Base-by-base conservation (phyloP, 1,140 invertebrate genomes). In the Pomacea maculata region DNA sequence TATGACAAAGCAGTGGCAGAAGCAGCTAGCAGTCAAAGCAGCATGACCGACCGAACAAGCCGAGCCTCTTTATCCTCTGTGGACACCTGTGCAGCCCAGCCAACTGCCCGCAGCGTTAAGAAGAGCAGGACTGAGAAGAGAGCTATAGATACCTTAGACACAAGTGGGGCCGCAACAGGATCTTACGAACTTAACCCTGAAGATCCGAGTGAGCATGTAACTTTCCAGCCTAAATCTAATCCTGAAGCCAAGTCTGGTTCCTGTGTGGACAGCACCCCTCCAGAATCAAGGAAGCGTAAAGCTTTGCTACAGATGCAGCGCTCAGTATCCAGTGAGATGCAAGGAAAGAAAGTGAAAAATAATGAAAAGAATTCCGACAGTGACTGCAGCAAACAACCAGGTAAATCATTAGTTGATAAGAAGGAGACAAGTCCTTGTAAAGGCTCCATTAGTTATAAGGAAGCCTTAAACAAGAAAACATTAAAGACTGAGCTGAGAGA, bases 231-330 rank as follows among this genome's bases (percentile, higher is more conserved):
- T 21, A 52, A 29, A 55, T 11, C 29, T 21, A 21, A n/a, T 34
- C 29, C 64, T 29, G 67, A 67, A 7, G 25, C 34, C 55, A 54
- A 17, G 19, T 67, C 65, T 6, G 55, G 64, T 65, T 57, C 45
- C 65, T 25, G 52, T 25, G 17, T 25, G 12, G 12, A 45, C 2
- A 29, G 65, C 65, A 55, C 65, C 15, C 45, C 77, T 55, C 77
- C 52, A n/a, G 77, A 78, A 64, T 57, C 52, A 12, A 29, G 77
- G 19, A 78, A 78, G 52, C 77, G 77, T 52, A 70, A 68, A 8
- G 67, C 67, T 15, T 55, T 64, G 45, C 52, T 78, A 1, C 77
- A 54, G 63, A 52, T 45, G 10, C 77, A 70, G 45, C 77, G 65
- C 21, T 78, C 77, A 29, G 19, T 8, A 25, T 78, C 77, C 45